Conservation (phyloP, 2,888 invertebrate species). For the Pediacus dermestoides region DNA sequence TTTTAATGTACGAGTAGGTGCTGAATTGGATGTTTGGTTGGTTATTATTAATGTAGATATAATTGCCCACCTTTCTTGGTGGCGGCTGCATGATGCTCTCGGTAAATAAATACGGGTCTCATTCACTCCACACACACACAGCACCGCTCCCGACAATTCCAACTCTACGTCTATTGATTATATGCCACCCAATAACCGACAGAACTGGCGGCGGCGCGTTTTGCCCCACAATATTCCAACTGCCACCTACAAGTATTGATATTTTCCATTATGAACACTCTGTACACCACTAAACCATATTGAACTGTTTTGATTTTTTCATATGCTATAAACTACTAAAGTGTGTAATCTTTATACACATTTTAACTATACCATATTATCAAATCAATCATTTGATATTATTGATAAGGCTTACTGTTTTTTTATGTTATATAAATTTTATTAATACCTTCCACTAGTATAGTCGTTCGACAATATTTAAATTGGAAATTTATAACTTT, state of each 20-base stretch:
- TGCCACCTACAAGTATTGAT: constrained; percentile 37
- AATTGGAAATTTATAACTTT: too few species aligned
- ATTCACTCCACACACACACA: constrained; percentile 36
- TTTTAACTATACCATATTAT: too few species aligned
- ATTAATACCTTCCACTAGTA: too few species aligned
- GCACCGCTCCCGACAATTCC: constrained; percentile 39
- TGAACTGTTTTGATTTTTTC: too few species aligned
- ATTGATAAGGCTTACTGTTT: too few species aligned
- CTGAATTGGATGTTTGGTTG: constrained; percentile 3
- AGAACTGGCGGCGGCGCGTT: constrained; percentile 42
- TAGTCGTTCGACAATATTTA: too few species aligned
- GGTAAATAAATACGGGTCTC: constrained; percentile 26
- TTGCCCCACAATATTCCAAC: constrained; percentile 31
- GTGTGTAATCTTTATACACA: too few species aligned
- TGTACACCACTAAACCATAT: too few species aligned
- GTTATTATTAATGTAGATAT: constrained; percentile 12
- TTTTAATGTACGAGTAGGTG: too few species aligned
- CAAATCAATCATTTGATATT: too few species aligned
- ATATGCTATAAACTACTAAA: too few species aligned
- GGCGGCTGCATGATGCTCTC: constrained; percentile 69
- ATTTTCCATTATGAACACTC: constrained; percentile 45
- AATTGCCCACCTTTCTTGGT: constrained; percentile 71
- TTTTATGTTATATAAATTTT: too few species aligned
- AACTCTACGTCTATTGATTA: constrained; percentile 44
- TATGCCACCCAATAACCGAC: constrained; percentile 42